Base-by-base conservation (phyloP, 2,888 invertebrate genomes). In the Spisula solida region DNA sequence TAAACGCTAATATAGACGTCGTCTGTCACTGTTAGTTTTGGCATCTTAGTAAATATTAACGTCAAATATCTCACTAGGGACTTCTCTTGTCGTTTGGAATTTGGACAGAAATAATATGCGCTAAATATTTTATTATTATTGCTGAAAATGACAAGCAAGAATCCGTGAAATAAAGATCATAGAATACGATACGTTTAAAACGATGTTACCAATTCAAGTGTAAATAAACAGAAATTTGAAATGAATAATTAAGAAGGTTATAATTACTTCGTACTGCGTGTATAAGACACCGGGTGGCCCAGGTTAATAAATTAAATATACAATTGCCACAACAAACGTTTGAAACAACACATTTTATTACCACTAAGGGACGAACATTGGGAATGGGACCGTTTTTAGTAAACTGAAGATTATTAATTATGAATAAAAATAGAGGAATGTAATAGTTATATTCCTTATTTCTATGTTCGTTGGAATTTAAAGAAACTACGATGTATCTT, bases 271-370 rank as follows among this genome's bases (percentile, higher is more conserved):
- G 75, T 34, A 75, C 75, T 75, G 1, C 16, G 34, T 25, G 0
- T 31, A 31, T 34, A 75, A 75, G 75, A 75, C 75, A 75, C 5
- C 10, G 18, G 31, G 14, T 34, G 10, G 75, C 29, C 5, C 10
- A 31, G n/a, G n/a, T 18, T 75, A 75, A 75, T 75, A 75, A 75
- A 75, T 75, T 75, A 75, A 75, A 31, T 16, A 75, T 31, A 75
- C 16, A 34, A 75, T 34, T 34, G 75, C 34, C 5, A 75, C 29
- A 34, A 75, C 31, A 75, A 34, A 66, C 60, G 60, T 66, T 66
- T 10, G 4, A n/a, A 25, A 66, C n/a, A 66, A 66, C 25, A 66
- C 25, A 51, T 51, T 66, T 66, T 25, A 66, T 10, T 25, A 66
- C 10, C 25, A 25, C 25, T 25, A 20, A 25, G 60, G 25, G 25